Evolutionary conservation across 1,140 invertebrate species (phyloP), one percentile per base, ranked within the genome.

Genomic region (Thaumatotibia leucotreta): DNA sequence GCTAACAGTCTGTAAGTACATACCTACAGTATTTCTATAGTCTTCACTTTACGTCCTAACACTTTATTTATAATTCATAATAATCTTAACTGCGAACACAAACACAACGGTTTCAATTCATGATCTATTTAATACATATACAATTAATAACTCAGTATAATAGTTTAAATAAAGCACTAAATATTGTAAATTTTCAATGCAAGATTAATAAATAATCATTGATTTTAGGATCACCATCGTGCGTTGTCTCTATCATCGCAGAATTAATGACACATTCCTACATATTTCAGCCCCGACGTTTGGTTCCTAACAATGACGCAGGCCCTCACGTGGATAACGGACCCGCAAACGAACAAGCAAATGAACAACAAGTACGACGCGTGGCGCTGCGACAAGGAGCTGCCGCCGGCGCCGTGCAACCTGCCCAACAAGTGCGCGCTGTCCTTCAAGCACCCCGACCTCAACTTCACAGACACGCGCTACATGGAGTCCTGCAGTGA

Each of bases 281-380:
- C 63, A 50, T n/a, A n/a, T 92, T 84, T 4, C 86, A 97, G 96
- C 74, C 93, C 95, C 67, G 97, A 98, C 79, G 97, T 98, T 4
- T 98, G 96, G 92, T 97, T 97, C 77, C 95, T 98, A 4, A 98
- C 97, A 0, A 93, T 95, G n/a, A 97, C 97, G 0, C 97, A 98
- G 92, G 95, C 96, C 22, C 89, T 98, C 20, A 95, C 95, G 11
- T 98, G 97, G 96, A 96, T 98, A 88, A 97, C 96, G 1, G 96
- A 98, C 76, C 97, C 97, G 0, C 95, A 94, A 79, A 89, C 95
- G 11, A 81, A 93, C 1, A 95, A 94, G 72, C 86, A 94, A 10
- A 80, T 98, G 1, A 93, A 89, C 73, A 95, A 93, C 72, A 58
- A 58, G n/a, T 97, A 94, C 75, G 96, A 97, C 69, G 90, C 95